Evolutionary conservation across 2,797 vertebrate genomes (phyloP), one percentile per base, ranked within the genome.

Genomic region (Labroides dimidiatus): DNA sequence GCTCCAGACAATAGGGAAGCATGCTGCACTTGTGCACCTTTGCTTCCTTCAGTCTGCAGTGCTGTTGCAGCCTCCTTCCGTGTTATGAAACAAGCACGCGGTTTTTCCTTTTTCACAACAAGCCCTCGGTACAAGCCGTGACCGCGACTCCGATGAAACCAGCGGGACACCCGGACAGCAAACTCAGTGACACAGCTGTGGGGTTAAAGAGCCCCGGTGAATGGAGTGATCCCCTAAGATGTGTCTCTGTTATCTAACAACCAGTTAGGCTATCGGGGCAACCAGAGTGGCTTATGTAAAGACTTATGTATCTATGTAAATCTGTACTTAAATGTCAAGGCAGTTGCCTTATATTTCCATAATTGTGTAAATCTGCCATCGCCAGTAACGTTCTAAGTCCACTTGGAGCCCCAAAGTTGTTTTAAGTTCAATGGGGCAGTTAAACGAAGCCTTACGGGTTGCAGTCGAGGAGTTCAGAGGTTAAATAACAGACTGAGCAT

Each of bases 1-100:
- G 59, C 65, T 74, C 2, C 81, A 87, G 81, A 90, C 86, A 89
- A 88, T 80, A 80, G 82, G 64, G 81, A 30, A 69, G 71, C 80
- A 69, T 15, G 72, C 73, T 69, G 73, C 71, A 72, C 71, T 68
- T 41, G 53, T 65, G 69, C 64, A 13, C 48, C 77, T 44, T 51
- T 30, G 52, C 60, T 57, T 64, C 74, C 69, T 69, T 23, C 56
- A 12, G 80, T 52, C 84, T 81, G 81, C 86, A 79, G 16, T 60
- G 81, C 81, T 61, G 71, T 48, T 75, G 65, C 61, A 59, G 77
- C 63, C 39, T 69, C 42, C 66, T 66, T 78, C 71, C 77, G 63
- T 75, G 77, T 87, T 84, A 84, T 65, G 79, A 86, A 88, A 90
- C 80, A 21, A 63, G 14, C 84, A 72, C 65, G 73, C 71, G 45